These are phyloP conservation scores for Drepanosiphum platanoidis DNA, from an alignment of 2,888 invertebrate species.

Conservation along the genomic window DNA sequence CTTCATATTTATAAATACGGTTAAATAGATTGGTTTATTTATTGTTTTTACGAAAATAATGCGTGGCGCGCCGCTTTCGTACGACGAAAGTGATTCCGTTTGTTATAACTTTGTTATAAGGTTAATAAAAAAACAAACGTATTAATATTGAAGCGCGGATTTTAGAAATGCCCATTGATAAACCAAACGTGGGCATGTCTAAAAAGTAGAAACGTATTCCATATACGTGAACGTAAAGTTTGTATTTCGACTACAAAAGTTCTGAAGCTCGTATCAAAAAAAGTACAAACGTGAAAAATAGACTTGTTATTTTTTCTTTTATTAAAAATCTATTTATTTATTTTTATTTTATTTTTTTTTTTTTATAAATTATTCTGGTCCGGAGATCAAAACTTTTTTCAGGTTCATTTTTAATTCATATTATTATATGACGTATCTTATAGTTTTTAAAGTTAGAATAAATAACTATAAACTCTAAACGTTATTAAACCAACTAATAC, in stretches of 20 bases:
- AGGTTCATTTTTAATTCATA: conserved; percentile 26
- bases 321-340: conserved; percentile 5
- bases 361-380: conserved; percentile 43
- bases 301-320: conserved; percentile 10
- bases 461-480: not conserved
- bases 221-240: not conserved
- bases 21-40: no score
- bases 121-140: no score
- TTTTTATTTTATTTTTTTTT: not conserved
- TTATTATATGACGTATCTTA: not conserved
- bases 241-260: not conserved
- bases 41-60: no score
- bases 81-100: no score
- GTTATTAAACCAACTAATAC: no score
- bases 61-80: no score
- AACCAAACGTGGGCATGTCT: no score
- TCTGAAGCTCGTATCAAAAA: not conserved
- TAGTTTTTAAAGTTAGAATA: conserved; percentile 4
- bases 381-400: conserved; percentile 32
- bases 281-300: conserved; percentile 8
- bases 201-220: no score
- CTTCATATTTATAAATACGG: no score
- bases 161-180: no score
- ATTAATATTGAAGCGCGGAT: no score
- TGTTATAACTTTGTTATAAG: no score